Percentiles rank a stretch among this genome's conserved stretches.
These are phyloP conservation scores for Melanotaenia trifasciata DNA, from an alignment of 2,797 vertebrate species.

Conservation along the genomic window DNA sequence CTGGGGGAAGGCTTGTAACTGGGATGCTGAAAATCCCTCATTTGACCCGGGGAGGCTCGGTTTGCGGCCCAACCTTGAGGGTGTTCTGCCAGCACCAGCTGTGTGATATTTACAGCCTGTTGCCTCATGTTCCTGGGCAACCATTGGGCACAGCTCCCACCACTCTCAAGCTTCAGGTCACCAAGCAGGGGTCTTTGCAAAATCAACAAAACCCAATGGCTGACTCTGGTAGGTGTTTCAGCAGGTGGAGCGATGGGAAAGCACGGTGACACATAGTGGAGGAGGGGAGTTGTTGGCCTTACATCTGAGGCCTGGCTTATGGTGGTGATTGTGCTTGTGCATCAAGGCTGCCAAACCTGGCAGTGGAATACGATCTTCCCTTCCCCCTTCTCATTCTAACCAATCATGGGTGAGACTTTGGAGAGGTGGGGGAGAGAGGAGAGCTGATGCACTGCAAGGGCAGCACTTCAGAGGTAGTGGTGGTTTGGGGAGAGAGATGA, in stretches of 20 bases:
- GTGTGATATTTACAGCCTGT: slow-evolving; percentile 85
- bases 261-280: slow-evolving; percentile 22
- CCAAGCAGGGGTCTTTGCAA: slow-evolving; percentile 34
- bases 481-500: slow-evolving; percentile 38
- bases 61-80: slow-evolving; percentile 82
- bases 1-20: slow-evolving; percentile 32
- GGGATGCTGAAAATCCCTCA: slow-evolving; percentile 66
- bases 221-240: slow-evolving; percentile 17
- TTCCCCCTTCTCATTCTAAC: slow-evolving; percentile 49
- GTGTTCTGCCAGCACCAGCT: slow-evolving; percentile 83
- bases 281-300: slow-evolving; percentile 50
- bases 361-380: slow-evolving; percentile 61
- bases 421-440: slow-evolving; percentile 56
- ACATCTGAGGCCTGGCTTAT: slow-evolving; percentile 60
- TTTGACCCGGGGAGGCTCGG: slow-evolving; percentile 62
- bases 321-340: slow-evolving; percentile 55
- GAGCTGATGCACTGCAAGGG: slow-evolving; percentile 74
- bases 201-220: slow-evolving; percentile 46
- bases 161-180: slow-evolving; percentile 40
- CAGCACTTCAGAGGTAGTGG: slow-evolving; percentile 78
- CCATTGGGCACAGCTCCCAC: slow-evolving; percentile 59
- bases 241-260: slow-evolving; percentile 58
- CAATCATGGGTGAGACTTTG: slow-evolving; percentile 68
- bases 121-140: slow-evolving; percentile 77
- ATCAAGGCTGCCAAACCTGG: slow-evolving; percentile 62